Evolutionary conservation across 2,113 vertebrate genomes (phyloP).

Genomic region (Hepsetus odoe): DNA sequence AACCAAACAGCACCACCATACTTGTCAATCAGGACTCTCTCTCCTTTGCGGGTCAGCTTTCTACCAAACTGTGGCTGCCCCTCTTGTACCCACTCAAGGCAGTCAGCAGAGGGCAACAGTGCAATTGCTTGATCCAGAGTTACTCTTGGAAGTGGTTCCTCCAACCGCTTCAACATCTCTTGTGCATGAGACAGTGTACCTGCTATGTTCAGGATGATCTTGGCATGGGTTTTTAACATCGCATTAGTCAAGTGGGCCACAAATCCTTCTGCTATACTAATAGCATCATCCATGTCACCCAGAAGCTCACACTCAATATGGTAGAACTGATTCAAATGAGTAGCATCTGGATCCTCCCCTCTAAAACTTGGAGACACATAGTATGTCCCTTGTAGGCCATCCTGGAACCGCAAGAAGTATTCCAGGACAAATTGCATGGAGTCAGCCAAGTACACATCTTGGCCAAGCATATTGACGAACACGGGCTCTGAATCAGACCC

Average conservation of each 20-base stretch:
- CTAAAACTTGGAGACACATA: conserved; percentile 80
- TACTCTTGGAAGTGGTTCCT: conserved; percentile 69
- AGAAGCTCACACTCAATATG: conserved; percentile 79
- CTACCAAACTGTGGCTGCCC: conserved; percentile 74
- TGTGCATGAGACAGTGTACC: conserved; percentile 70
- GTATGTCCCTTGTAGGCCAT: conserved; percentile 73
- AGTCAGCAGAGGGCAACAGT: conserved; percentile 76
- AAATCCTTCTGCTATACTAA: conserved; percentile 75
- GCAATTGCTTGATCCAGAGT: conserved; percentile 74
- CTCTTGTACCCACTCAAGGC: conserved; percentile 76
- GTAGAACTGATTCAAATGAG: conserved; percentile 81
- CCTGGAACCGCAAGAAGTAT: conserved; percentile 80
- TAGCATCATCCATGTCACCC: conserved; percentile 75
- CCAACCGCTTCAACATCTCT: conserved; percentile 64
- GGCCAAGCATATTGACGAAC: conserved; percentile 72
- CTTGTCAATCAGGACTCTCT: conserved; percentile 72
- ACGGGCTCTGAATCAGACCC: conserved; percentile 81
- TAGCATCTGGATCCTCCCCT: conserved; percentile 78
- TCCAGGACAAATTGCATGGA: conserved; percentile 83
- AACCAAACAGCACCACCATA: conserved; percentile 76
- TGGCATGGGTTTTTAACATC: conserved; percentile 74
- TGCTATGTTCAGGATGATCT: conserved; percentile 69
- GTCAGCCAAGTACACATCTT: conserved; percentile 77
- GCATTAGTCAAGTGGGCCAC: conserved; percentile 70
- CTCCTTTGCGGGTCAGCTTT: conserved; percentile 79